Base-by-base conservation (phyloP, 2,888 invertebrate species). In the Leptopilina syphax region DNA sequence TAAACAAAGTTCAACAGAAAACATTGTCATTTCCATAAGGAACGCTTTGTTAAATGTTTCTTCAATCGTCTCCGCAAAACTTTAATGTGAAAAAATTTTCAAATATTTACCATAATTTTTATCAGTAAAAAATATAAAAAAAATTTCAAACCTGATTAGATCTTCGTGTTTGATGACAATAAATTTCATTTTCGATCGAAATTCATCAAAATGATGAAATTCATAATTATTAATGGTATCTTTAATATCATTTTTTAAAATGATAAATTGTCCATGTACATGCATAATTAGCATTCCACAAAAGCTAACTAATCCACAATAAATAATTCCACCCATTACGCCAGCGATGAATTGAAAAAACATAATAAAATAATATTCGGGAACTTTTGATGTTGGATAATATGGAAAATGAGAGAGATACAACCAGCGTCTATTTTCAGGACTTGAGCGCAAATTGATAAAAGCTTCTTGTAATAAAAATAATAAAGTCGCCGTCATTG, bases 161-260 rank as follows among this genome's bases (percentile, higher is more conserved):
- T 83, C 78, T n/a, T 82, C 80, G 50, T 86, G 87, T 10, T 81
- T 54, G 2, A n/a, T n/a, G 3, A 86, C 83, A 34, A 87, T 83
- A 10, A 67, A 8, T 67, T 67, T 44, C n/a, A 67, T 13, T 44
- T 67, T 41, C 0, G 18, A 18, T 44, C 44, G n/a, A 18, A 82
- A 86, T 6, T 9, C 77, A 2, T 5, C 10, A 0, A 78, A 54
- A 76, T 79, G 27, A 1, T 79, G 18, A 0, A 76, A 13, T 6
- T 65, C 60, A 1, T 50, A 44, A 4, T 12, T 1, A 3, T 81
- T 57, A 1, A 60, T 65, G 6, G 84, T 7, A 41, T 82, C 76
- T 54, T 80, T 44, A 3, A 68, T 47, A 47, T 9, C 18, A 47
- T 5, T 2, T 1, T 68, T n/a, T 18, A 88, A 77, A 44, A 83